Base-by-base conservation (phyloP, 2,113 vertebrate genomes). In the Craseonycteris thonglongyai region DNA sequence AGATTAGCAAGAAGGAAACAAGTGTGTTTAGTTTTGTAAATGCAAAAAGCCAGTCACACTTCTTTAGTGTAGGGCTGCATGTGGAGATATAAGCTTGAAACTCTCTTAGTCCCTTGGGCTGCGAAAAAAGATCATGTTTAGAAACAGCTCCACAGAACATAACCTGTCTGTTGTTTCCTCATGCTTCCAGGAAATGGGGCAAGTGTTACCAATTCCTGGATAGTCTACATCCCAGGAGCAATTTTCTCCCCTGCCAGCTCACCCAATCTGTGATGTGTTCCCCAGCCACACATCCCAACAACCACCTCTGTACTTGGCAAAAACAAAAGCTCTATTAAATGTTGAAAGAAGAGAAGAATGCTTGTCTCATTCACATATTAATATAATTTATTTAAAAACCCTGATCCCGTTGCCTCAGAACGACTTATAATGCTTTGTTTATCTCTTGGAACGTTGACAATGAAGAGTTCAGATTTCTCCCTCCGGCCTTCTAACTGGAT, bases 371-470 rank as follows among this genome's bases (percentile, higher is more conserved):
- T 92, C 95, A 95, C 92, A 93, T 95, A 96, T 97, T 96, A 96
- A 93, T 94, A 93, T 88, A 93, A 97, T 97, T 97, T 97, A 96
- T 97, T 97, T 95, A 40, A 96, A 94, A 92, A 65, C 76, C 80
- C 94, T 63, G 68, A 75, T 93, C 72, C 92, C 11, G 3, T 91
- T 69, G 88, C 96, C 90, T 94, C 88, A 61, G 92, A 97, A 90
- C 0, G 58, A 93, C 94, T 91, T 93, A 56, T 84, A 96, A 88
- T 87, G 83, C 93, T 96, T 91, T 97, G 96, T 97, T 97, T 97
- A 97, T 97, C 97, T 97, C 92, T 97, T 97, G 97, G 97, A 95
- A 69, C 40, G 1, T 30, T 94, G 97, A 97, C 96, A 97, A 45
- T 33, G 72, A 58, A 58, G 84, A 42, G 81, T 75, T 97, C 97